Conservation (phyloP, 2,797 vertebrate genomes). For the Linurgus olivaceus region DNA sequence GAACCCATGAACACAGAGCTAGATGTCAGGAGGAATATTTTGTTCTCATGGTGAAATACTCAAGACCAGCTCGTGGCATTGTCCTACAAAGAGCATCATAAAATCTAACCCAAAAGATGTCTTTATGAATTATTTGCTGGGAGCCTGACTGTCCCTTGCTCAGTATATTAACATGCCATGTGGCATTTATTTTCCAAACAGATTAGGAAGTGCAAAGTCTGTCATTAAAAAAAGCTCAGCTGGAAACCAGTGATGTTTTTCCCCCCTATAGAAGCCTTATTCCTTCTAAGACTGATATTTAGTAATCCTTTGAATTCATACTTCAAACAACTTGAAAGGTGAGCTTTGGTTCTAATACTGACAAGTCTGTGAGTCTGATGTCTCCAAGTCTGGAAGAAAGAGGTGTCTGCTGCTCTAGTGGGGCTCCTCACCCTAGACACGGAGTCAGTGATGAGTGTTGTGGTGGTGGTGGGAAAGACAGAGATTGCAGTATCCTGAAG, state of each 20-base stretch:
- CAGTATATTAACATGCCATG: conserved; percentile 1
- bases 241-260: background rate
- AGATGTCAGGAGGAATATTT: conserved; percentile 51
- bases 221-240: conserved; percentile 23
- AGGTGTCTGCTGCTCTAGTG: background rate
- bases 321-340: conserved; percentile 18
- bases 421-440: accelerated
- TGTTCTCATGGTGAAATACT: conserved; percentile 37
- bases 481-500: background rate
- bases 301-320: conserved; percentile 22
- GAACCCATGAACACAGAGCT: conserved; percentile 21
- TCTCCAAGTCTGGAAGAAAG: background rate
- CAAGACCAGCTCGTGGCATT: conserved; percentile 10
- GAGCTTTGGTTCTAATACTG: background rate
- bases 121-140: background rate
- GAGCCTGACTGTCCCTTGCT: background rate
- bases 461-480: background rate
- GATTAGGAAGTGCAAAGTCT: conserved; percentile 32
- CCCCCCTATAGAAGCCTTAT: background rate
- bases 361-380: background rate
- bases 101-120: conserved; percentile 32
- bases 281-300: background rate
- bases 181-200: conserved; percentile 42
- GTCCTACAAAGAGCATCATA: conserved; percentile 13
- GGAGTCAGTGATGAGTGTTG: background rate